These are phyloP conservation scores for Darevskia nairensis DNA, from an alignment of 2,797 vertebrate genomes.

Conservation along the genomic window DNA sequence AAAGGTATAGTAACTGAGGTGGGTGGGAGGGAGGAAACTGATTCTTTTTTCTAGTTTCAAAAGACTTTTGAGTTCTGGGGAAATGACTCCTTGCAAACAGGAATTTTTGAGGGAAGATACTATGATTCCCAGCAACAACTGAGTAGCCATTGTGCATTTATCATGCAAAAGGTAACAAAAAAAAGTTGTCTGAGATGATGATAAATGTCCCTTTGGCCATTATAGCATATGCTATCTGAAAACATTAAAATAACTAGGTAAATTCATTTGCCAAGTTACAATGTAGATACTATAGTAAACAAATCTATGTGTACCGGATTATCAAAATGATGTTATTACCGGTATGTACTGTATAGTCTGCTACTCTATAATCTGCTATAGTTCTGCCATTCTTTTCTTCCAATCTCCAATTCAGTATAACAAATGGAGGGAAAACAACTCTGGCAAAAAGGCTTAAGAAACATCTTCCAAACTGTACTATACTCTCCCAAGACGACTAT, in stretches of 20 bases:
- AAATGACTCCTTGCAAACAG: not conserved
- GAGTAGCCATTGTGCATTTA: not conserved
- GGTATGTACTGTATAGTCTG: not conserved
- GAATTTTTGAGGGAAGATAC: not conserved
- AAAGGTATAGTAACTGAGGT: not conserved
- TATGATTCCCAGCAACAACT: not conserved
- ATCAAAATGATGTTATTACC: not conserved
- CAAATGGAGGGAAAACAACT: slow-evolving; percentile 94
- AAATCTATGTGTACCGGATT: not conserved
- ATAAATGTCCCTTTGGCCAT: not conserved
- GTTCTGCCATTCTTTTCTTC: slow-evolving; percentile 3
- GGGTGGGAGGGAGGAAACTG: not conserved
- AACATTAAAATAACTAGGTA: slow-evolving; percentile 5
- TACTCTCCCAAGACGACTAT: slow-evolving; percentile 90
- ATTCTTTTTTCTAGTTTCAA: not conserved
- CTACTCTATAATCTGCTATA: not conserved
- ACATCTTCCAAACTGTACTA: slow-evolving; percentile 84
- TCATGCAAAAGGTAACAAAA: not conserved
- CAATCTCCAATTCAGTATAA: slow-evolving; percentile 81
- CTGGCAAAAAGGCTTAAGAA: slow-evolving; percentile 84
- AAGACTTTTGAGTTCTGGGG: not conserved
- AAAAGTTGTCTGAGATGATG: not conserved
- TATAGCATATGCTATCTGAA: slow-evolving; percentile 17
- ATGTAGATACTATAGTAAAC: not conserved
- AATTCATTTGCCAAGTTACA: not conserved